A percentile compares a stretch with the other conserved stretches of the same genome.
Evolutionary conservation across 2,888 invertebrate species (phyloP).

Genomic region (Drosophila greeni): DNA sequence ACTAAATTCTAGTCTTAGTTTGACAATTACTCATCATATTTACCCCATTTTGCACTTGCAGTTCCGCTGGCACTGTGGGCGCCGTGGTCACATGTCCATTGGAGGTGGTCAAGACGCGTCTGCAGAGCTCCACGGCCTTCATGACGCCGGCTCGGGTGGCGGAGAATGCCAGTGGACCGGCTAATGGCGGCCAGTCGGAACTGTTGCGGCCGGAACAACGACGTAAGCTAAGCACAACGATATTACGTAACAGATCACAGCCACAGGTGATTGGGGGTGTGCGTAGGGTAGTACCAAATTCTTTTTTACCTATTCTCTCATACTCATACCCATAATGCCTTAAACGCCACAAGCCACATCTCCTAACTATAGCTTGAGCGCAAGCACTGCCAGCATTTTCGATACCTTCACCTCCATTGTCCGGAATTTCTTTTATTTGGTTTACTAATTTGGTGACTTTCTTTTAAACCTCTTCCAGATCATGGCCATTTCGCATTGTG

Average conservation of each 20-base stretch:
- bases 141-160: conserved; percentile 79
- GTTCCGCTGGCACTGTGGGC: conserved; percentile 97
- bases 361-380: conserved; percentile 7
- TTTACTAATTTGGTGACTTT: background rate
- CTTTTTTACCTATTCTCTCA: conserved; percentile 54
- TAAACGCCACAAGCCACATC: conserved; percentile 12
- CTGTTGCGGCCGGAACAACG: conserved; percentile 82
- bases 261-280: conserved; percentile 81
- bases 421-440: background rate
- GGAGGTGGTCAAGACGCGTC: conserved; percentile 97
- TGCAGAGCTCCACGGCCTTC: conserved; percentile 92
- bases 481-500: conserved; percentile 83
- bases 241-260: conserved; percentile 85
- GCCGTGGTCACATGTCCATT: conserved; percentile 98
- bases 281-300: conserved; percentile 79
- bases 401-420: conserved; percentile 43
- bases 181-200: conserved; percentile 78
- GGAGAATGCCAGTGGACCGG: conserved; percentile 75
- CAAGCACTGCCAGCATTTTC: conserved; percentile 20
- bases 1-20: conserved; percentile 27
- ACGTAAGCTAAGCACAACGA: conserved; percentile 87
- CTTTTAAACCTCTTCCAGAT: conserved; percentile 67
- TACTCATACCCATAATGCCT: conserved; percentile 33
- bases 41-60: conserved; percentile 78
- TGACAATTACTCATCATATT: conserved; percentile 5